A percentile compares a stretch with the other conserved stretches of the same genome.
Conservation (phyloP, 1,140 invertebrate genomes). For the Zaprionus lachaisei region DNA sequence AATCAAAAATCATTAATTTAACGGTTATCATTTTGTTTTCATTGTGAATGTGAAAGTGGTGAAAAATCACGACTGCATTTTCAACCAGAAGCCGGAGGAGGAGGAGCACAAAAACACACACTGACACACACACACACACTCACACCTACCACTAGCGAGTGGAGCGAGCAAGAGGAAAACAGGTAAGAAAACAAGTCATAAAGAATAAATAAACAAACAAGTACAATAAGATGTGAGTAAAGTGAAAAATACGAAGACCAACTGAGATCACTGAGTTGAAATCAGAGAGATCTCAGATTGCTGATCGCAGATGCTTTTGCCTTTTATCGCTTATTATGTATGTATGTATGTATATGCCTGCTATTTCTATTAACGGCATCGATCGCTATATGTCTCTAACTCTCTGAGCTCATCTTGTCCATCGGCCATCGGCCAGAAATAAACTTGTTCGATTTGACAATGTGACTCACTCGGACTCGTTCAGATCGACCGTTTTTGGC, state of each 20-base stretch:
- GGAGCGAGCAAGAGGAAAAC: conserved; percentile 26
- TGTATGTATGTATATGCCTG: conserved; percentile 17
- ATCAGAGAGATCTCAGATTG: background rate
- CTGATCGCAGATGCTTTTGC: conserved; percentile 15
- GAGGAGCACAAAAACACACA: conserved; percentile 23
- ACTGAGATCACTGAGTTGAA: conserved; percentile 17
- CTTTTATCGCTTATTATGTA: conserved; percentile 13
- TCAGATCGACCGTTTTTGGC: conserved; percentile 40
- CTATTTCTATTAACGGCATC: conserved; percentile 66
- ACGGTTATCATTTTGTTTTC: conserved; percentile 41
- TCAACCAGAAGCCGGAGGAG: conserved; percentile 23
- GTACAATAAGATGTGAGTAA: conserved; percentile 25
- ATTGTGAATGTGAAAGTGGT: conserved; percentile 63
- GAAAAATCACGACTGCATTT: conserved; percentile 47
- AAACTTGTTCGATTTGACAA: conserved; percentile 55
- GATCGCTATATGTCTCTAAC: conserved; percentile 10
- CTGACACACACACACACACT: conserved; percentile 12
- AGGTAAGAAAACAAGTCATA: conserved; percentile 29
- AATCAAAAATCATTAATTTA: conserved; percentile 41
- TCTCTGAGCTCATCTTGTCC: conserved; percentile 65
- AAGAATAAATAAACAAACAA: conserved; percentile 20
- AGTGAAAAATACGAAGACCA: conserved; percentile 2
- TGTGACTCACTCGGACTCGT: background rate
- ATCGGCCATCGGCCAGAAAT: conserved; percentile 17
- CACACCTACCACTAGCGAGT: background rate